Evolutionary conservation across 2,888 invertebrate genomes (phyloP).

Genomic region (Andrena hattorfiana): DNA sequence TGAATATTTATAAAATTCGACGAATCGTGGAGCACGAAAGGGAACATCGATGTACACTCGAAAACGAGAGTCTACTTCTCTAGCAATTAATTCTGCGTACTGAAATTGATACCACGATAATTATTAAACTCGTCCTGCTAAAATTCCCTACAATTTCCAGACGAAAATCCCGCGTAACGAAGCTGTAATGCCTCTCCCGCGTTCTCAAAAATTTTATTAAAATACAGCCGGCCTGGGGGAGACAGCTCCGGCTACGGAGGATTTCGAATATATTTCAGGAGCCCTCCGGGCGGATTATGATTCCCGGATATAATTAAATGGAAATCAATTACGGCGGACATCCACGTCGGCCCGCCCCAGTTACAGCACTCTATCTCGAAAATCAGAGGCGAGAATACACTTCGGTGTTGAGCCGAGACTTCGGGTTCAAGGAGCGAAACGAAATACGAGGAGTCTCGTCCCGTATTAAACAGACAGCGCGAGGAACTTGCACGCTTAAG

Average conservation of each 20-base stretch:
- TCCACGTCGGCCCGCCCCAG: constrained; percentile 39
- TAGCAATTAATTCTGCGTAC: constrained; percentile 6
- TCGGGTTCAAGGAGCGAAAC: constrained; percentile 71
- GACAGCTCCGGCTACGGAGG: too few species aligned
- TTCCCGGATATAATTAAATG: constrained; percentile 53
- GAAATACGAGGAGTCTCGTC: constrained; percentile 72
- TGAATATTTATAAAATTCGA: too few species aligned
- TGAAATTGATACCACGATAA: not conserved
- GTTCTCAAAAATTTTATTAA: constrained; percentile 5
- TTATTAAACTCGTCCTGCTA: constrained; percentile 10
- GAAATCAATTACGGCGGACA: constrained; percentile 55
- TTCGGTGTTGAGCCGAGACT: constrained; percentile 55
- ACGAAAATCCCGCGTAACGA: not conserved
- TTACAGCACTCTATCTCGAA: constrained; percentile 44
- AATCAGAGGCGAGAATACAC: constrained; percentile 50
- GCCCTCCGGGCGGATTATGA: constrained; percentile 4
- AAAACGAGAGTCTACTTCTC: constrained; percentile 1
- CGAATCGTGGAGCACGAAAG: not conserved
- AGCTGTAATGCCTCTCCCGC: not conserved
- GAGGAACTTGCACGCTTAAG: constrained; percentile 28
- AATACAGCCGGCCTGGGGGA: not conserved
- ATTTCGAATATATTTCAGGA: too few species aligned
- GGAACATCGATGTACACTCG: not conserved
- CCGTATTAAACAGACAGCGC: constrained; percentile 64
- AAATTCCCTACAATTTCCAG: not conserved